Conservation (phyloP, 2,888 invertebrate genomes). For the Zaprionus bogoriensis region DNA sequence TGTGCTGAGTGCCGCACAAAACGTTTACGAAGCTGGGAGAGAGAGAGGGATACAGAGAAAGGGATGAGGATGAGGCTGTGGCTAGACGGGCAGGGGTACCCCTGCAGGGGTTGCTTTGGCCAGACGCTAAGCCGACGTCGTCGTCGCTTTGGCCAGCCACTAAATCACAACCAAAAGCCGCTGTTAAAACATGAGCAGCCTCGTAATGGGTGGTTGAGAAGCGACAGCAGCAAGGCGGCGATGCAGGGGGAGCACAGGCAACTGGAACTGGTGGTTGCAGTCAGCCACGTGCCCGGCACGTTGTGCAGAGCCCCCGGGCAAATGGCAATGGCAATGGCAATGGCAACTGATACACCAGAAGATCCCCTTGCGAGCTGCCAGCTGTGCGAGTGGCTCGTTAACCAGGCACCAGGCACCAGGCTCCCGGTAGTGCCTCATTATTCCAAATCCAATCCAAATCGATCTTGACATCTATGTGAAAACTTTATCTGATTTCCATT, state of each 20-base stretch:
- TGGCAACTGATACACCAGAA: conserved; percentile 31
- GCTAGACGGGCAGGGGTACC: conserved; percentile 10
- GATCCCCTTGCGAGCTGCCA: conserved; percentile 6
- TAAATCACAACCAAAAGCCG: conserved; percentile 79
- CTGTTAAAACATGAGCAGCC: conserved; percentile 73
- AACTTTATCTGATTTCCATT: conserved; percentile 8
- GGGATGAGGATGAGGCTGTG: neutral
- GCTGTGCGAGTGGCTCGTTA: conserved; percentile 24
- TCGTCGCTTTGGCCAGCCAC: conserved; percentile 56
- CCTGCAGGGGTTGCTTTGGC: conserved; percentile 43
- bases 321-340: conserved; percentile 17
- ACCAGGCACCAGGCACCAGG: neutral
- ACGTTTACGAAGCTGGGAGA: conserved; percentile 26
- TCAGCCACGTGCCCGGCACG: conserved; percentile 30
- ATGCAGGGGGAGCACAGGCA: neutral
- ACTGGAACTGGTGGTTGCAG: conserved; percentile 45
- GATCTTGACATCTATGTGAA: conserved; percentile 11
- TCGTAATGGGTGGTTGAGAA: conserved; percentile 53
- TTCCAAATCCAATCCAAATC: conserved; percentile 23
- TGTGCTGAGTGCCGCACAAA: conserved; percentile 68
- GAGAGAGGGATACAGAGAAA: too few species aligned
- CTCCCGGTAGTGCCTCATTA: conserved; percentile 28
- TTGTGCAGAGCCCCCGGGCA: neutral
- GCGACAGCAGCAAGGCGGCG: conserved; percentile 3
- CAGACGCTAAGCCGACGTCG: conserved; percentile 63